Conservation (phyloP, 1,140 invertebrate genomes). For the Mizuhopecten yessoensis region DNA sequence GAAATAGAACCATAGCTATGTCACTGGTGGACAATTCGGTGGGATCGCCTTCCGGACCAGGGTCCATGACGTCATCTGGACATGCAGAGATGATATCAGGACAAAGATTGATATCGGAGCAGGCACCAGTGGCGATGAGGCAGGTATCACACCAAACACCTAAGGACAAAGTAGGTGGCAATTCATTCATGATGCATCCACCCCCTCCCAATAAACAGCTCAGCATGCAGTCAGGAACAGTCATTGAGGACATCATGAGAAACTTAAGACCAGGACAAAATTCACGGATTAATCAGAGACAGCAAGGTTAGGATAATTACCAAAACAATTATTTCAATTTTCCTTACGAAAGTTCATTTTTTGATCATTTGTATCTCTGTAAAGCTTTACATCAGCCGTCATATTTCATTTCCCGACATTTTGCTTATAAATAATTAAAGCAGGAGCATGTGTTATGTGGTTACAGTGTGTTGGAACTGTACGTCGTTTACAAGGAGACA, state of each 20-base stretch:
- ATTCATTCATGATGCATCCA: neutral
- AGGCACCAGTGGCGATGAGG: neutral
- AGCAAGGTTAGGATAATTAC: neutral
- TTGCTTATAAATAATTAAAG: too few relatives aligned
- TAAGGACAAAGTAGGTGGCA: neutral
- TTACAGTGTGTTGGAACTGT: too few relatives aligned
- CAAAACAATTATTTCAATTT: too few relatives aligned
- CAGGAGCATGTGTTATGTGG: too few relatives aligned
- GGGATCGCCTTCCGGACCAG: neutral
- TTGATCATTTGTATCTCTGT: too few relatives aligned
- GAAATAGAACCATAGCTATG: neutral
- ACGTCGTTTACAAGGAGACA: too few relatives aligned
- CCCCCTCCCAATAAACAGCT: neutral
- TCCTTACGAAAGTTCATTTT: too few relatives aligned
- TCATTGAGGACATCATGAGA: neutral
- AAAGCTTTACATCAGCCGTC: too few relatives aligned
- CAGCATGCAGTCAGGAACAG: neutral
- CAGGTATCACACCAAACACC: neutral
- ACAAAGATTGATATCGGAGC: neutral
- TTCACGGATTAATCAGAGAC: neutral
- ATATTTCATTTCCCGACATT: too few relatives aligned
- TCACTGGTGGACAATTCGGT: neutral
- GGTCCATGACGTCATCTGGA: neutral
- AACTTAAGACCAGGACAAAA: neutral
- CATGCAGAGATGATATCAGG: neutral